A percentile compares a stretch with the other conserved stretches of the same genome.
phyloP scores from a whole-genome alignment of 2,888 invertebrate genomes.

The Melolontha melolontha region DNA sequence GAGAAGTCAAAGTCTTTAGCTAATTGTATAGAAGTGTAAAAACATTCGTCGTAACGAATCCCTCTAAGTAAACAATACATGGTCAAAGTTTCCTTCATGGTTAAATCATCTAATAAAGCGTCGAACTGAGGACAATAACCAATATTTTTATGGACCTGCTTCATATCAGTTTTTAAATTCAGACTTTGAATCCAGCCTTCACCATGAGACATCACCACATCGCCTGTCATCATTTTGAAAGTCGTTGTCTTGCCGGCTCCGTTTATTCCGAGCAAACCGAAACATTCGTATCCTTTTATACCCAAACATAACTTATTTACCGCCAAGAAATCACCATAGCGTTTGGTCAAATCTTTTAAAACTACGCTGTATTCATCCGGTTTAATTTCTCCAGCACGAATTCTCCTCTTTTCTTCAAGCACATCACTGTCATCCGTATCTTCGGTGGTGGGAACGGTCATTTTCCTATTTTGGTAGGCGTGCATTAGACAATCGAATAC shows the following conservation, averaged over 20 bases:
- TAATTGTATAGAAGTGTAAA: constrained; percentile 59
- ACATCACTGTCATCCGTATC: constrained; percentile 68
- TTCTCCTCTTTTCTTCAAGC: constrained; percentile 67
- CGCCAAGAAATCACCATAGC: constrained; percentile 75
- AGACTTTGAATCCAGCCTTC: constrained; percentile 72
- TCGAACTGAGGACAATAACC: constrained; percentile 73
- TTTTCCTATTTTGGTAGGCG: no score
- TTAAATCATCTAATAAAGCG: constrained; percentile 69
- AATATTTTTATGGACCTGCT: constrained; percentile 70
- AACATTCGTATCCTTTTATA: constrained; percentile 75
- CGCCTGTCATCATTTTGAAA: constrained; percentile 92
- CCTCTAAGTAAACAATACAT: constrained; percentile 69
- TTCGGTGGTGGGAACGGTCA: constrained; percentile 54
- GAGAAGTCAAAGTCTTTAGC: constrained; percentile 64
- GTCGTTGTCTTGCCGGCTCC: constrained; percentile 91
- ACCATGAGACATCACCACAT: constrained; percentile 78
- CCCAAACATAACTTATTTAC: constrained; percentile 78
- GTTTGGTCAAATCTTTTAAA: constrained; percentile 79
- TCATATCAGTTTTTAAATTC: constrained; percentile 67
- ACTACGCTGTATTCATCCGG: constrained; percentile 68
- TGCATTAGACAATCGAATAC: no score
- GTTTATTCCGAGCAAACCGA: constrained; percentile 82
- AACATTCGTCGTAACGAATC: constrained; percentile 59
- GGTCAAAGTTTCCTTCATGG: constrained; percentile 67
- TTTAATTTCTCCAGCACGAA: constrained; percentile 62